Base-by-base conservation (phyloP, 2,888 invertebrate genomes). In the Crematogaster levior region DNA sequence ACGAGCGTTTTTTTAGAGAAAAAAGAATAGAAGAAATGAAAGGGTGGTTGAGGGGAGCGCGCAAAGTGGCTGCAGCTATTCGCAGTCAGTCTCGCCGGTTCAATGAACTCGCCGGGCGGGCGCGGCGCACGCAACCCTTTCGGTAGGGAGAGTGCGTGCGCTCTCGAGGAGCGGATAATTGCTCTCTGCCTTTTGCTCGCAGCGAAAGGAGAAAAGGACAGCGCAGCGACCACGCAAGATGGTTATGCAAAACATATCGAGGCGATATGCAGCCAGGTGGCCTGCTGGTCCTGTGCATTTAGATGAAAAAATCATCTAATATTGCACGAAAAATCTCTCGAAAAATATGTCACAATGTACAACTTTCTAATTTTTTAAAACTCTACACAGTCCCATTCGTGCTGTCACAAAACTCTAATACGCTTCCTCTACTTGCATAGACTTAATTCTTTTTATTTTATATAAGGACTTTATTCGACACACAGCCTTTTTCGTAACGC, bases 81-180 rank as follows among this genome's bases (percentile, higher is more conserved):
- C 65, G 53, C 53, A 24, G 37, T 40, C 73, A 73, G 53, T 81
- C 81, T 63, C 37, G 60, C 27, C 73, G 70, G 83, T 81, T 82
- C 81, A 81, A 77, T 51, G 79, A 63, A 84, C 81, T 65, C 34
- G 66, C 12, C 46, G 34, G 43, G 30, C 70, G 30, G 60, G 79
- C 60, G 73, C 60, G 63, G 72, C 53, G 81, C 65, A 82, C 66
- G 87, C 88, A 85, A 84, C 87, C 83, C 82, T 75, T 73, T 27
- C 63, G 34, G 15, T 46, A 63, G 61, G 82, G 56, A 74, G 53
- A 77, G 27, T 51, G 43, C 51, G 37, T 72, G 60, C 15, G 40
- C 66, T 60, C 37, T 56, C 56, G 74, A 56, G 53, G 46, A n/a
- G 68, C 72, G 72, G 48, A 70, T 84, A 81, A 87, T 88, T 84